These are phyloP conservation scores for Panthera leo DNA, from an alignment of 2,113 vertebrate species.

Conservation along the genomic window DNA sequence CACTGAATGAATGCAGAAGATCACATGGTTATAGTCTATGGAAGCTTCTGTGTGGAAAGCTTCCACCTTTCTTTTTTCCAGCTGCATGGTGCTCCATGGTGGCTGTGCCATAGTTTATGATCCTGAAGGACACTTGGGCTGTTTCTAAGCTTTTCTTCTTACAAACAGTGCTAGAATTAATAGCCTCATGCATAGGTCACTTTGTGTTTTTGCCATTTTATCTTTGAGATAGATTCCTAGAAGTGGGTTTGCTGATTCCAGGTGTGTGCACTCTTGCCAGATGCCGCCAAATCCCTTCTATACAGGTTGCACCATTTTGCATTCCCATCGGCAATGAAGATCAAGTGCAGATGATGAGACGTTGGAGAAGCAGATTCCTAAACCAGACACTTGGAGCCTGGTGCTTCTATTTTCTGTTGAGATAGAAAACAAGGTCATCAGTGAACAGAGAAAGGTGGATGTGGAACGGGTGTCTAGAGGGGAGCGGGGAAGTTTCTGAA, in stretches of 20 bases:
- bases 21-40: not conserved
- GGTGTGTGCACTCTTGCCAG: not conserved
- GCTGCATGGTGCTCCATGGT: not conserved
- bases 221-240: constrained; percentile 16
- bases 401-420: not conserved
- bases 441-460: not conserved
- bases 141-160: not conserved
- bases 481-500: not conserved
- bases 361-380: not conserved
- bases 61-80: not conserved
- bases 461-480: not conserved
- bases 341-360: not conserved
- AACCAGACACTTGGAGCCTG: not conserved
- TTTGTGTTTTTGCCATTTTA: constrained; percentile 21
- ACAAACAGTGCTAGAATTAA: not conserved
- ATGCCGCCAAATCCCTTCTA: not conserved
- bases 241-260: constrained; percentile 26
- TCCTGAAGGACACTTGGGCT: not conserved
- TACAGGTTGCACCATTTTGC: not conserved
- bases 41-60: not conserved
- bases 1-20: not conserved
- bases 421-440: not conserved
- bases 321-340: not conserved
- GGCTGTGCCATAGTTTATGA: not conserved
- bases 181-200: not conserved